These are phyloP conservation scores for Drosophila flavopinicola DNA, from an alignment of 2,888 invertebrate species.

Conservation along the genomic window DNA sequence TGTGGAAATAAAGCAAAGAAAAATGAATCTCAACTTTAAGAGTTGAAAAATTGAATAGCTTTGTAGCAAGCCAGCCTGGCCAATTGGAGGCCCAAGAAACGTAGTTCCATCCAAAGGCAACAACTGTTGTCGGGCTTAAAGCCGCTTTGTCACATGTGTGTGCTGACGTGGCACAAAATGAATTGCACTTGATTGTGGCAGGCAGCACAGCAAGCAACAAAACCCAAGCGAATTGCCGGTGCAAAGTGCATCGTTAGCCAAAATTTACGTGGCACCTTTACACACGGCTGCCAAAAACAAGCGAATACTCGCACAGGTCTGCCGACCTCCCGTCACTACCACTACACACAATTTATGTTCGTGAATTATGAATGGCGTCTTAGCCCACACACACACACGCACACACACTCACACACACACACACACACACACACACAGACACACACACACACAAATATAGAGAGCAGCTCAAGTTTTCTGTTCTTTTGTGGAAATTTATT, in stretches of 20 bases:
- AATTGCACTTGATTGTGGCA: slow-evolving; percentile 78
- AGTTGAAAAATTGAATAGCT: slow-evolving; percentile 61
- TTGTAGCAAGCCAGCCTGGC: slow-evolving; percentile 7
- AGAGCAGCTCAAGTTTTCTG: slow-evolving; percentile 22
- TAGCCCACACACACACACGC: slow-evolving; percentile 26
- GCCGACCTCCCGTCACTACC: slow-evolving; percentile 3
- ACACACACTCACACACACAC: slow-evolving; percentile 11
- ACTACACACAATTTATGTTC: slow-evolving; percentile 62
- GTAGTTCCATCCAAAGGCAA: slow-evolving; percentile 41
- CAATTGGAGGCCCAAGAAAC: slow-evolving; percentile 42
- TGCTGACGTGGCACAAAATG: slow-evolving; percentile 72
- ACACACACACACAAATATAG: slow-evolving; percentile 11
- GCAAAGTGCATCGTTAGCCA: slow-evolving; percentile 77
- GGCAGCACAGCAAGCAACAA: slow-evolving; percentile 32
- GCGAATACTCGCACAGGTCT: slow-evolving; percentile 28
- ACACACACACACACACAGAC: slow-evolving; percentile 9
- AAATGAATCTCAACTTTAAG: slow-evolving; percentile 54
- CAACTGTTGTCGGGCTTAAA: slow-evolving; percentile 30
- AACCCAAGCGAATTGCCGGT: slow-evolving; percentile 56
- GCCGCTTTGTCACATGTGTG: slow-evolving; percentile 53
- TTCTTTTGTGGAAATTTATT: slow-evolving; percentile 63
- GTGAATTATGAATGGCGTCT: slow-evolving; percentile 73
- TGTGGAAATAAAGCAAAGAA: slow-evolving; percentile 33
- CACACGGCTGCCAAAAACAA: slow-evolving; percentile 70
- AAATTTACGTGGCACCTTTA: slow-evolving; percentile 73